Evolutionary conservation across 2,113 vertebrate species (phyloP), one percentile per base, ranked within the genome.

Genomic region (Catharus minimus): DNA sequence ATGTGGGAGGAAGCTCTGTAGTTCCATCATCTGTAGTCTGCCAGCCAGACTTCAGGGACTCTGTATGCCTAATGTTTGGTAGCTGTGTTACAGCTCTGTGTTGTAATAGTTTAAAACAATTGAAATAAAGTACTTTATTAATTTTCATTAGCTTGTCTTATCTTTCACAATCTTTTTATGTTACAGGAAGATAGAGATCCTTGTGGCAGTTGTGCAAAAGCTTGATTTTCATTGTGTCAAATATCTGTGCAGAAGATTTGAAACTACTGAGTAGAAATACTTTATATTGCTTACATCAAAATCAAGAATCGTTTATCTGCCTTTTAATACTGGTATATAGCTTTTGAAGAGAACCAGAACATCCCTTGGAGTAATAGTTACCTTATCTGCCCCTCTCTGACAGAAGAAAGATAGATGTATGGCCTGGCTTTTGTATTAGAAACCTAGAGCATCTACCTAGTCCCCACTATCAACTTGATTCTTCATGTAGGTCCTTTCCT

Each of bases 81-180:
- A 92, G 92, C 90, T 95, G 66, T 92, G 57, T 94, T 95, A 93
- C 90, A 93, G 88, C 86, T 92, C 15, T 36, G 50, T 65, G 49
- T 93, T 93, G 81, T 94, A 88, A 82, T 86, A 61, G 57, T 58
- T 74, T 33, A 75, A 82, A 69, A 86, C 26, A 80, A 43, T 73
- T 39, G 49, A 95, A 96, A 95, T 96, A 96, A 96, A 96, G 43
- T 90, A 62, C 88, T 91, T 88, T 49, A 78, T 84, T 79, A 68
- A 82, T 94, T 94, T 95, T 95, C 49, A 57, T 72, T 90, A 89
- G 38, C 66, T 88, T 94, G 67, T 78, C 49, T 79, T 69, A 69
- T 89, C 28, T 94, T 88, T 38, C 32, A 61, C 32, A 46, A 22
- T 74, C 38, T 49, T 90, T 74, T 56, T 90, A 57, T 49, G 21